Percentiles rank a stretch among this genome's conserved stretches.
Evolutionary conservation across 1,140 invertebrate genomes (phyloP).

Genomic region (Asbolus verrucosus): DNA sequence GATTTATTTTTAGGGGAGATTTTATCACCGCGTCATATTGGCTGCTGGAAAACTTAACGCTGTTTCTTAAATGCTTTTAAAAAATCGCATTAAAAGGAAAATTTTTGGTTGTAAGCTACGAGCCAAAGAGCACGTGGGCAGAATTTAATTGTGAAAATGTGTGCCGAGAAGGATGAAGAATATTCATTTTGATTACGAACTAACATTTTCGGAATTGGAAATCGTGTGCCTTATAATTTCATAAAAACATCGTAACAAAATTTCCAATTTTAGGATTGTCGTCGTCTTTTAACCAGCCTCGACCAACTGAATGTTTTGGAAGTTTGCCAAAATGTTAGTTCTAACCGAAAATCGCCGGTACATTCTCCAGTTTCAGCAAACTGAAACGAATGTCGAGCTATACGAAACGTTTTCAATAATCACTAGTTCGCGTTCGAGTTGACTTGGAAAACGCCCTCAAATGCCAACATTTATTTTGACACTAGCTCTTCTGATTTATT

Average conservation of each 20-base stretch:
- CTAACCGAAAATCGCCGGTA: conserved; percentile 48
- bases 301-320: conserved; percentile 47
- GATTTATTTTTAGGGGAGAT: conserved; percentile 40
- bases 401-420: conserved; percentile 47
- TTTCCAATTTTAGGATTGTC: conserved; percentile 53
- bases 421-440: conserved; percentile 37
- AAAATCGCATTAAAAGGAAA: conserved; percentile 31
- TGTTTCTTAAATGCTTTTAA: conserved; percentile 35
- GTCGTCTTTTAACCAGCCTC: conserved; percentile 48
- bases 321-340: conserved; percentile 49
- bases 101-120: neutral
- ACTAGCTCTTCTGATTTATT: conserved; percentile 49
- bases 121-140: conserved; percentile 10
- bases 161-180: conserved; percentile 9
- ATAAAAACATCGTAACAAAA: conserved; percentile 51
- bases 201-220: conserved; percentile 42
- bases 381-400: conserved; percentile 47
- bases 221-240: conserved; percentile 45
- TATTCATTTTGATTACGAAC: conserved; percentile 39
- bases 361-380: conserved; percentile 48
- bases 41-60: conserved; percentile 35
- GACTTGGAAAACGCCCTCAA: conserved; percentile 38
- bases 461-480: conserved; percentile 49
- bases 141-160: conserved; percentile 26
- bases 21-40: conserved; percentile 40